Base-by-base conservation (phyloP, 2,888 invertebrate genomes). In the Agriopis aurantiaria region DNA sequence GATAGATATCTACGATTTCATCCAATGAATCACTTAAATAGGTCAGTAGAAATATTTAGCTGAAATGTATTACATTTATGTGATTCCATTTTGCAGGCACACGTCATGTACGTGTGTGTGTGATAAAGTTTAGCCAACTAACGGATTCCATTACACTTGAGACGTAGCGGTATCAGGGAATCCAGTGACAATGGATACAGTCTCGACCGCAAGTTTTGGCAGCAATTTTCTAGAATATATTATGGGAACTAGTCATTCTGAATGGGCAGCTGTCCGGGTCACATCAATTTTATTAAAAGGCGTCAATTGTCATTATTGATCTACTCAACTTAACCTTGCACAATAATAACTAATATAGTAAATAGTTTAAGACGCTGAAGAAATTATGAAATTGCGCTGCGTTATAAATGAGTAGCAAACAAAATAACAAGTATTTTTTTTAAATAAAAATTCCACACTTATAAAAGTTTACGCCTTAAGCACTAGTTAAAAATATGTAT, bases 131-230 rank as follows among this genome's bases (percentile, higher is more conserved):
- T 53, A 68, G 23, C 40, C 41, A 57, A 73, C 69, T 73, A 64
- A 57, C 61, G 12, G 65, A 63, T 59, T 68, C 72, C 51, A 66
- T 48, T 77, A 79, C 70, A 69, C 74, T 75, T 75, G 69, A 77
- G 71, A 74, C 68, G 55, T 64, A 46, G 71, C 59, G 65, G 72
- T 78, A 73, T 75, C 75, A 77, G 74, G 33, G 73, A 72, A 73
- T 78, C 78, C 76, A 78, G 49, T 65, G 45, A 85, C 82, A 85
- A 84, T 79, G 73, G 73, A 84, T 87, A 88, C 88, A 88, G 75
- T 79, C 77, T 43, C n/a, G 69, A 62, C 17, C 74, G 68, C 67
- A 87, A 83, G 84, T 85, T 52, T n/a, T 61, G 41, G 0, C 11
- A 7, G 45, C 75, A 43, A 63, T 48, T 48, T n/a, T 12, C n/a